Evolutionary conservation across 2,888 invertebrate species (phyloP).

Genomic region (Dryobotodes eremita): DNA sequence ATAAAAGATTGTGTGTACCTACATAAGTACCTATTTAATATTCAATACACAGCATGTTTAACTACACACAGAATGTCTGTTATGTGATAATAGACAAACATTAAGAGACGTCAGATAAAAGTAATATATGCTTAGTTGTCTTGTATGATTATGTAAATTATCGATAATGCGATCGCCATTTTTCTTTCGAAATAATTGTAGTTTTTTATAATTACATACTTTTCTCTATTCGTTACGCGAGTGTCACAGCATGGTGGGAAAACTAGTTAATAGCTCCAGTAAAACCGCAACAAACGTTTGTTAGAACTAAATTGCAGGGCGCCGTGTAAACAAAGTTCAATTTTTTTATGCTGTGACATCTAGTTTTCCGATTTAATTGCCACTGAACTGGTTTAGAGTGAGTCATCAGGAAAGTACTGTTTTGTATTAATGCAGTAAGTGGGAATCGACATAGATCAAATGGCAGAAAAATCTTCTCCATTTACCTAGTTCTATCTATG

Average conservation of each 20-base stretch:
- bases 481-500: background rate
- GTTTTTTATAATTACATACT: constrained; percentile 34
- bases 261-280: constrained; percentile 36
- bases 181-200: background rate
- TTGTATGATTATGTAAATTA: constrained; percentile 17
- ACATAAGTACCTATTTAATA: constrained; percentile 46
- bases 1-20: constrained; percentile 24
- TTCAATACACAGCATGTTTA: constrained; percentile 45
- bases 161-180: constrained; percentile 10
- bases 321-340: constrained; percentile 44
- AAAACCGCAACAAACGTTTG: constrained; percentile 25
- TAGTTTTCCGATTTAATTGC: constrained; percentile 34
- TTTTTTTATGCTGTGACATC: constrained; percentile 38
- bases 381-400: constrained; percentile 33
- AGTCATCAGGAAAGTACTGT: constrained; percentile 40
- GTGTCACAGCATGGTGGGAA: constrained; percentile 39
- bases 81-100: constrained; percentile 49
- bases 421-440: background rate
- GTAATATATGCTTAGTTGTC: constrained; percentile 43
- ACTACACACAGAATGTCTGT: constrained; percentile 27
- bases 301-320: constrained; percentile 38
- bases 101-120: constrained; percentile 29
- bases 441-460: background rate
- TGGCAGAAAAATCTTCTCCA: background rate
- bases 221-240: constrained; percentile 37